phyloP scores from a whole-genome alignment of 2,113 vertebrate genomes.

The Osmerus eperlanus region DNA sequence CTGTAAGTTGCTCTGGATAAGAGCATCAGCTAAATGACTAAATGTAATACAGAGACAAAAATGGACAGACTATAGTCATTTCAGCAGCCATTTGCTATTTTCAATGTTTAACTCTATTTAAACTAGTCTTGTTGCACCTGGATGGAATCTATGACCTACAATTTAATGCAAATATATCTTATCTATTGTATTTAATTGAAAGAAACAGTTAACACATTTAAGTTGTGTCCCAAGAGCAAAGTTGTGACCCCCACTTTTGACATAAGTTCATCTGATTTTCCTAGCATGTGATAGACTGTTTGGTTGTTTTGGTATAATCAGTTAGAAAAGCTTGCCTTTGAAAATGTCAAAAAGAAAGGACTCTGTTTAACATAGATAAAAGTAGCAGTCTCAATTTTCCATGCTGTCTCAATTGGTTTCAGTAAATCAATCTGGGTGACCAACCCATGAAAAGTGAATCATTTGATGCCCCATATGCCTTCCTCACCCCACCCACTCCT shows the following conservation, averaged over 20 bases:
- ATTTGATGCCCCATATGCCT: constrained; percentile 43
- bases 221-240: not conserved
- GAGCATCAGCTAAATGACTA: too few species aligned
- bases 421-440: constrained; percentile 64
- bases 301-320: constrained; percentile 60
- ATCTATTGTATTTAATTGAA: too few species aligned
- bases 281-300: constrained; percentile 60
- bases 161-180: too few species aligned
- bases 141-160: too few species aligned
- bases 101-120: too few species aligned
- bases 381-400: constrained; percentile 56
- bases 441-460: constrained; percentile 48
- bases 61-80: too few species aligned
- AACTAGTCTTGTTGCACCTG: too few species aligned
- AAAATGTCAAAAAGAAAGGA: constrained; percentile 61
- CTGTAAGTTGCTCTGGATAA: too few species aligned
- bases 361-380: constrained; percentile 61
- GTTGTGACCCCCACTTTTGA: constrained; percentile 33
- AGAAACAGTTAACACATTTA: not conserved
- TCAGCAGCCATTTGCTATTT: too few species aligned
- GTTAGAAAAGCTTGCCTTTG: constrained; percentile 54
- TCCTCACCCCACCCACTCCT: constrained; percentile 15
- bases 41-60: too few species aligned
- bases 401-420: constrained; percentile 65
- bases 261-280: constrained; percentile 32